phyloP scores from a whole-genome alignment of 2,888 invertebrate genomes.

The Phragmatobia fuliginosa region DNA sequence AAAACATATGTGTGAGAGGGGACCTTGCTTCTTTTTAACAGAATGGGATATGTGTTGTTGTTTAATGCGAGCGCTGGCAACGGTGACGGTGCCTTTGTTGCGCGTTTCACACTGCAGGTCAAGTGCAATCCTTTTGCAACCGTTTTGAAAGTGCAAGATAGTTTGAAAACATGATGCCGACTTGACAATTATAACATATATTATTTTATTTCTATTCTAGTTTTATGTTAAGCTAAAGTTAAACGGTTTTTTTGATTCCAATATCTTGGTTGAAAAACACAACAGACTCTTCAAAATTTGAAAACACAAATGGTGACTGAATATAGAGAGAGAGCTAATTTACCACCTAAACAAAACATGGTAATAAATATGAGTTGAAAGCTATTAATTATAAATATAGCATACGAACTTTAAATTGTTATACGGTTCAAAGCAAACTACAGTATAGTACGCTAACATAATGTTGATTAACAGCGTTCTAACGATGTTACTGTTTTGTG shows the following conservation, averaged over 20 bases:
- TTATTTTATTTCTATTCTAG: neutral
- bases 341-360: neutral
- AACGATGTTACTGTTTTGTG: neutral
- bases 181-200: neutral
- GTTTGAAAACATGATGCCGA: neutral
- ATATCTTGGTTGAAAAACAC: neutral
- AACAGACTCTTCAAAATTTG: neutral
- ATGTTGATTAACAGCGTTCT: neutral
- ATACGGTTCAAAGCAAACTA: neutral
- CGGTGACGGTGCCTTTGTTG: slow-evolving; percentile 64
- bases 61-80: slow-evolving; percentile 55
- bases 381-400: neutral
- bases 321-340: neutral
- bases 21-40: slow-evolving; percentile 47
- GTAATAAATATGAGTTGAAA: neutral
- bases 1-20: slow-evolving; percentile 28
- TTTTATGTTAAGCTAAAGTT: neutral
- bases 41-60: slow-evolving; percentile 44
- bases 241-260: neutral
- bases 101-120: slow-evolving; percentile 75
- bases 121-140: slow-evolving; percentile 76
- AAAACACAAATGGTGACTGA: neutral
- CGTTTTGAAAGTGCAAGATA: slow-evolving; percentile 46
- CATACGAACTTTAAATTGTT: neutral
- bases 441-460: neutral